Conservation (phyloP, 2,888 invertebrate genomes). For the Auanema freiburgensis region DNA sequence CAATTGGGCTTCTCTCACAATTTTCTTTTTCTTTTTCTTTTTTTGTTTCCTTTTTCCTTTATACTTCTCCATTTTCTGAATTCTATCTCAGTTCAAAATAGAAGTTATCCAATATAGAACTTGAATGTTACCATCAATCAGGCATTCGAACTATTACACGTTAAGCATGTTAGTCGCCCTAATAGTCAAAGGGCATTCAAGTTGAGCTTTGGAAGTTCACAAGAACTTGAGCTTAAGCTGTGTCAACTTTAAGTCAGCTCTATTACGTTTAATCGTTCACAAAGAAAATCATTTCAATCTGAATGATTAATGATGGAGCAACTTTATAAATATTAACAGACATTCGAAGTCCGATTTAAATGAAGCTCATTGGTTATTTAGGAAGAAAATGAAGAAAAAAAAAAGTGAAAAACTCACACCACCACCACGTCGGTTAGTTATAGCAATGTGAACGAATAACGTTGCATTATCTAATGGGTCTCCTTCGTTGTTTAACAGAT, state of each 20-base stretch:
- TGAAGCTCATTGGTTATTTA: neutral
- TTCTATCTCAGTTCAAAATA: no score
- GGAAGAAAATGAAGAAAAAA: neutral
- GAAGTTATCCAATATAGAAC: no score
- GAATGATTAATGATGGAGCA: neutral
- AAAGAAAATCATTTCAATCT: neutral
- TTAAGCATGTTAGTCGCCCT: no score
- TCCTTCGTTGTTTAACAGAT: slow-evolving; percentile 69
- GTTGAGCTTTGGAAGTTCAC: neutral
- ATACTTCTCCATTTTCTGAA: no score
- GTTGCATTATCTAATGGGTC: slow-evolving; percentile 69
- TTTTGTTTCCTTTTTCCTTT: no score
- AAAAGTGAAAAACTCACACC: slow-evolving; percentile 64
- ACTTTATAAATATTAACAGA: neutral
- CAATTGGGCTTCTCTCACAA: no score
- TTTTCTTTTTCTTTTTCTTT: no score
- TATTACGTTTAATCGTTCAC: neutral
- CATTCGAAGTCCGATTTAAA: neutral
- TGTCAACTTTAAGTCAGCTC: neutral
- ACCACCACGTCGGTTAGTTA: slow-evolving; percentile 70
- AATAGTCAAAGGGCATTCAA: no score
- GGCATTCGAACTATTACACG: no score
- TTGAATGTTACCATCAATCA: no score
- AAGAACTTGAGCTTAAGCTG: neutral
- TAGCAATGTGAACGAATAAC: slow-evolving; percentile 71